These are phyloP conservation scores for Pogona vitticeps DNA, from an alignment of 2,113 vertebrate genomes.

Conservation along the genomic window DNA sequence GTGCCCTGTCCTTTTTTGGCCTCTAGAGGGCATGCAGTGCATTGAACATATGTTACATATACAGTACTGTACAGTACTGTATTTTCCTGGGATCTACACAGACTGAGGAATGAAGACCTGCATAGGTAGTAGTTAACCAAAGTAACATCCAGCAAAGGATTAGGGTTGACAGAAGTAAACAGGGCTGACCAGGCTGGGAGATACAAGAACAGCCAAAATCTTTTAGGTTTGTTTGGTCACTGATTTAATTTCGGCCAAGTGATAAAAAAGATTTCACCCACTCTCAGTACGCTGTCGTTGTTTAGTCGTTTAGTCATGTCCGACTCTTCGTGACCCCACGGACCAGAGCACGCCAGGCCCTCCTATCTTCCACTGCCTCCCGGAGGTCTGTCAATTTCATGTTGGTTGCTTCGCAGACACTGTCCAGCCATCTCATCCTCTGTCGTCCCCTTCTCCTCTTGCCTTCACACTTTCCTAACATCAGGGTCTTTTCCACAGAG, in stretches of 20 bases:
- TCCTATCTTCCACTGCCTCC: no score
- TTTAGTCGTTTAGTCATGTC: no score
- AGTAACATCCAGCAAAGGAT: neutral
- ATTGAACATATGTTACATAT: neutral
- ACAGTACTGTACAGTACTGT: no score
- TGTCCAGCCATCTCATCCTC: no score
- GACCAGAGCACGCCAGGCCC: no score
- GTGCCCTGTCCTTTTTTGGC: neutral
- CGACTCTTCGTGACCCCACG: no score
- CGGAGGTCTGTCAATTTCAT: no score
- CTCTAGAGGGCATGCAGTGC: slow-evolving; percentile 16
- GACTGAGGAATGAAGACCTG: neutral
- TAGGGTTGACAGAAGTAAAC: neutral
- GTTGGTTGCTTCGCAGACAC: no score
- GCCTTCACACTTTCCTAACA: no score
- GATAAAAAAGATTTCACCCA: neutral
- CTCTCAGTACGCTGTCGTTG: no score
- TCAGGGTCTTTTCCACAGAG: no score
- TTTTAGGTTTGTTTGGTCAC: neutral
- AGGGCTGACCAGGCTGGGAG: neutral
- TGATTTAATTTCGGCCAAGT: neutral
- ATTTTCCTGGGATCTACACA: neutral
- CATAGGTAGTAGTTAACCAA: neutral
- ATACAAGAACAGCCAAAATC: neutral
- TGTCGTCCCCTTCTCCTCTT: no score